A percentile compares a stretch with the other conserved stretches of the same genome.
phyloP scores from a whole-genome alignment of 92 coral and sea anemone species.

The Heteractis magnifica region DNA sequence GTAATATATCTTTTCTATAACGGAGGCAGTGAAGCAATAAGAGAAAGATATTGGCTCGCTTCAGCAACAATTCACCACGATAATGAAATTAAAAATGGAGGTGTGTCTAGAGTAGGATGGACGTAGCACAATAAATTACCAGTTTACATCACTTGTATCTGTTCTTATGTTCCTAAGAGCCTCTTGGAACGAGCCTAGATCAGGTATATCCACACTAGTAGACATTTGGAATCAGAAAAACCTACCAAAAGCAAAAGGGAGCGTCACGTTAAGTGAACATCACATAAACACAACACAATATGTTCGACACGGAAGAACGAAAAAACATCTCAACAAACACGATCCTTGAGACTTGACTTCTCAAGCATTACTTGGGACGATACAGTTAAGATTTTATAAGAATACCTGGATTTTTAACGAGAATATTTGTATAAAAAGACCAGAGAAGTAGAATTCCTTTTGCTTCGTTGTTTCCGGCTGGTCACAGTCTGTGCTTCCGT shows the following conservation, averaged over 20 bases:
- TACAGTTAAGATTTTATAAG: not conserved
- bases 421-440: conserved; percentile 1
- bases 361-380: not conserved
- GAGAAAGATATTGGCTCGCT: not conserved
- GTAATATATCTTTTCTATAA: not conserved
- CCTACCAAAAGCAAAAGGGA: not conserved
- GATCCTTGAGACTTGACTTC: not conserved
- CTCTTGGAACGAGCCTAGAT: conserved; percentile 47
- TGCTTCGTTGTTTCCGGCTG: not conserved
- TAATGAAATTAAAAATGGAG: not conserved
- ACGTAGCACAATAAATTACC: conserved; percentile 39
- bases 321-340: not conserved
- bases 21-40: not conserved
- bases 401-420: conserved; percentile 1
- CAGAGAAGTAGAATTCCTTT: not conserved
- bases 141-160: conserved; percentile 63
- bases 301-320: conserved; percentile 6
- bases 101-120: conserved; percentile 14
- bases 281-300: not conserved
- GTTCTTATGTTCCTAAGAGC: conserved; percentile 62
- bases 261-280: not conserved
- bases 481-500: conserved; percentile 6
- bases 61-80: conserved; percentile 16
- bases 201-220: conserved; percentile 55
- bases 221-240: conserved; percentile 49